Evolutionary conservation across 2,888 invertebrate species (phyloP).

Genomic region (Hirtodrosophila trivittata): DNA sequence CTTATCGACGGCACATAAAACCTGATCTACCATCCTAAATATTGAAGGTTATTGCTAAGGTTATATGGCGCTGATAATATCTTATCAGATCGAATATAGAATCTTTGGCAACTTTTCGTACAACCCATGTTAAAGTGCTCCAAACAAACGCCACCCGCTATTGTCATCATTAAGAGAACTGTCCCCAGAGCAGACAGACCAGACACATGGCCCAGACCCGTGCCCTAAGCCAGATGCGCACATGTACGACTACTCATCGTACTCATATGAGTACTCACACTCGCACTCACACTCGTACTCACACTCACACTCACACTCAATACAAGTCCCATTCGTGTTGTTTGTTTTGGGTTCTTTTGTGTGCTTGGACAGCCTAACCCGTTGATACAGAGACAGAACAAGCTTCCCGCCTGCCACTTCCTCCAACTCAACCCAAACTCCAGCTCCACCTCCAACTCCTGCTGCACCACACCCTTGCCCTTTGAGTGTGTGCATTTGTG

Average conservation of each 20-base stretch:
- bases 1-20: slow-evolving; percentile 31
- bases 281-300: slow-evolving; percentile 30
- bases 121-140: slow-evolving; percentile 25
- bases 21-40: slow-evolving; percentile 5
- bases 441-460: not conserved
- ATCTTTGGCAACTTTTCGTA: slow-evolving; percentile 17
- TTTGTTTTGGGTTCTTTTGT: slow-evolving; percentile 63
- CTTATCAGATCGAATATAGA: not conserved
- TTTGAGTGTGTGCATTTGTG: slow-evolving; percentile 54
- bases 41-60: slow-evolving; percentile 2
- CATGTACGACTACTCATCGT: slow-evolving; percentile 34
- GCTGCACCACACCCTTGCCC: slow-evolving; percentile 29
- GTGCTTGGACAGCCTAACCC: slow-evolving; percentile 31
- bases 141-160: slow-evolving; percentile 50
- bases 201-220: slow-evolving; percentile 16
- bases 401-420: slow-evolving; percentile 15
- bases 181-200: slow-evolving; percentile 13
- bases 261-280: slow-evolving; percentile 26
- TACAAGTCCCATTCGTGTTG: slow-evolving; percentile 3
- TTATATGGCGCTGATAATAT: not conserved
- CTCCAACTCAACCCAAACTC: not conserved
- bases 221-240: slow-evolving; percentile 78
- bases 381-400: slow-evolving; percentile 29
- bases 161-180: slow-evolving; percentile 43
- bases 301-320: slow-evolving; percentile 4